Percentiles rank a stretch among this genome's conserved stretches.
These are phyloP conservation scores for Nerophis lumbriciformis DNA, from an alignment of 2,113 vertebrate species.

Conservation along the genomic window DNA sequence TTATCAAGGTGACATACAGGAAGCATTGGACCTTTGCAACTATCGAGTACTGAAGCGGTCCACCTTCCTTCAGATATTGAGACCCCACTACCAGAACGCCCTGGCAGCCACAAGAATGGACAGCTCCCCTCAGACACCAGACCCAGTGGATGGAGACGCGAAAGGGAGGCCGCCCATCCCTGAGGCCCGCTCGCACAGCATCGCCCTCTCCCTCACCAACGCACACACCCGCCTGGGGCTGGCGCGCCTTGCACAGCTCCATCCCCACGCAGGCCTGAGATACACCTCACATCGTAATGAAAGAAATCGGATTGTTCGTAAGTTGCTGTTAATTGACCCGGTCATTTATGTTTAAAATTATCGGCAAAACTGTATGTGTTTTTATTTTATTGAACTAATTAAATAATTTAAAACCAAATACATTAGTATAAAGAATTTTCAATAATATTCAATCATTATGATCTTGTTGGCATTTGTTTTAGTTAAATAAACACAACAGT, in stretches of 20 bases:
- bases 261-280: conserved; percentile 57
- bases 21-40: background rate
- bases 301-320: conserved; percentile 77
- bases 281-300: conserved; percentile 76
- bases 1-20: conserved; percentile 84
- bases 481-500: too few relatives aligned
- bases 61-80: conserved; percentile 78
- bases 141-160: conserved; percentile 62
- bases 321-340: conserved; percentile 40
- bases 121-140: conserved; percentile 89
- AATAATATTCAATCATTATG: too few relatives aligned
- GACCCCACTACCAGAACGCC: conserved; percentile 93
- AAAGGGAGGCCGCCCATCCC: conserved; percentile 55
- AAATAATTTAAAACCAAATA: too few relatives aligned
- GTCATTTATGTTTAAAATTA: too few relatives aligned
- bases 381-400: too few relatives aligned
- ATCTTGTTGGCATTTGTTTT: too few relatives aligned
- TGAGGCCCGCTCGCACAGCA: conserved; percentile 69
- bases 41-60: background rate
- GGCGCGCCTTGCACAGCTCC: conserved; percentile 63
- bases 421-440: too few relatives aligned
- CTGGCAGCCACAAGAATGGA: conserved; percentile 90
- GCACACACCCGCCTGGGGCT: conserved; percentile 58
- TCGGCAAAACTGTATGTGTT: too few relatives aligned
- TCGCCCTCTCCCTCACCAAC: conserved; percentile 64